These are phyloP conservation scores for Taeniopygia guttata DNA, from an alignment of 2,797 vertebrate species.

Conservation along the genomic window DNA sequence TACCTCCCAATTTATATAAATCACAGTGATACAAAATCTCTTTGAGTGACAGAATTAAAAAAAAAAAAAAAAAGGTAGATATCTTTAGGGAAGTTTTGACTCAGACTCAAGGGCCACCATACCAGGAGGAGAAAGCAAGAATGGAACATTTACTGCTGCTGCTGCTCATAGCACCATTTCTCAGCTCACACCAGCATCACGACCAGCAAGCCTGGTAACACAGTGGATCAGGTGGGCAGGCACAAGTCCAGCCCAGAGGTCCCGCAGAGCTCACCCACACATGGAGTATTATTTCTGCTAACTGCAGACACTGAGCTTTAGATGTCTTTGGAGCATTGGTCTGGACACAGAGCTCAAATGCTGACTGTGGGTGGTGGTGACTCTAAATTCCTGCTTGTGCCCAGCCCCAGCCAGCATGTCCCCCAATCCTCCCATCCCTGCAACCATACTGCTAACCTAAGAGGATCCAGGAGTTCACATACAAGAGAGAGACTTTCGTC, in stretches of 20 bases:
- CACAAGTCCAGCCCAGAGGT: not conserved
- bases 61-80: too few species aligned
- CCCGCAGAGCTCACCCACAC: not conserved
- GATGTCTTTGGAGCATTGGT: not conserved
- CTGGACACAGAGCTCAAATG: rapidly evolving
- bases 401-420: not conserved
- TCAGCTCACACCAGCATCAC: not conserved
- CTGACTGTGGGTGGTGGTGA: too few species aligned
- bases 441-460: not conserved
- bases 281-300: not conserved
- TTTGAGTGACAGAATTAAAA: not conserved
- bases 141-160: not conserved
- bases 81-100: not conserved
- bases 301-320: rapidly evolving
- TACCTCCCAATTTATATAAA: not conserved
- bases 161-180: rapidly evolving
- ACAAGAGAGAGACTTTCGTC: not conserved
- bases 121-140: not conserved
- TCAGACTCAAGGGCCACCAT: not conserved
- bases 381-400: not conserved
- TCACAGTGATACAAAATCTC: not conserved
- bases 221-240: not conserved
- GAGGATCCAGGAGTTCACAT: not conserved
- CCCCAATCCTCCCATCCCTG: not conserved
- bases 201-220: not conserved